phyloP scores from a whole-genome alignment of 2,888 invertebrate genomes.

The Trachelus stipa region DNA sequence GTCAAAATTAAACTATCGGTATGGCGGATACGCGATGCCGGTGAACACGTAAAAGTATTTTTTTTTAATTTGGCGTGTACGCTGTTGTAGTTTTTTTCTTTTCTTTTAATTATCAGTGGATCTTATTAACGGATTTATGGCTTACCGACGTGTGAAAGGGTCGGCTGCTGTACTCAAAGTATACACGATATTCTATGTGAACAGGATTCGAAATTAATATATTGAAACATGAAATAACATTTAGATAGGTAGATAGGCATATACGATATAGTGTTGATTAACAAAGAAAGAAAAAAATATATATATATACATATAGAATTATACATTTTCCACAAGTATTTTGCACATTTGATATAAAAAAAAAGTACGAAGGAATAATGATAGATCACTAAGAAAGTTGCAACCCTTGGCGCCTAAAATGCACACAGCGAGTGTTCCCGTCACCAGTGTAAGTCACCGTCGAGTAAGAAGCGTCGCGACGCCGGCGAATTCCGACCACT shows the following conservation, averaged over 20 bases:
- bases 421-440: slow-evolving; percentile 42
- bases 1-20: too few species aligned
- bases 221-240: slow-evolving; percentile 51
- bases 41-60: too few species aligned
- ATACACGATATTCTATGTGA: slow-evolving; percentile 56
- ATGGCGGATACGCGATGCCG: too few species aligned
- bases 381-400: slow-evolving; percentile 33
- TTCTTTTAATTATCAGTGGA: slow-evolving; percentile 27
- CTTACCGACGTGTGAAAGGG: slow-evolving; percentile 47
- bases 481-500: too few species aligned
- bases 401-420: slow-evolving; percentile 43
- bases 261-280: slow-evolving; percentile 60
- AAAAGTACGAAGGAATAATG: slow-evolving; percentile 29
- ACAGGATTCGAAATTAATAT: slow-evolving; percentile 63
- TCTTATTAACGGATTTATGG: slow-evolving; percentile 61
- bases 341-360: slow-evolving; percentile 65
- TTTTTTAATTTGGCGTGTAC: too few species aligned
- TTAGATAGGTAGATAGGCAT: slow-evolving; percentile 55
- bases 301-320: slow-evolving; percentile 35
- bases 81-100: too few species aligned
- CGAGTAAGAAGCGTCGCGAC: too few species aligned
- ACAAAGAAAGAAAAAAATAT: slow-evolving; percentile 46
- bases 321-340: slow-evolving; percentile 65
- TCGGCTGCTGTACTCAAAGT: slow-evolving; percentile 61
- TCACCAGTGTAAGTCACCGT: slow-evolving; percentile 46